A percentile compares a stretch with the other conserved stretches of the same genome.
These are phyloP conservation scores for Camelus bactrianus DNA, from an alignment of 2,113 vertebrate genomes.

Conservation along the genomic window DNA sequence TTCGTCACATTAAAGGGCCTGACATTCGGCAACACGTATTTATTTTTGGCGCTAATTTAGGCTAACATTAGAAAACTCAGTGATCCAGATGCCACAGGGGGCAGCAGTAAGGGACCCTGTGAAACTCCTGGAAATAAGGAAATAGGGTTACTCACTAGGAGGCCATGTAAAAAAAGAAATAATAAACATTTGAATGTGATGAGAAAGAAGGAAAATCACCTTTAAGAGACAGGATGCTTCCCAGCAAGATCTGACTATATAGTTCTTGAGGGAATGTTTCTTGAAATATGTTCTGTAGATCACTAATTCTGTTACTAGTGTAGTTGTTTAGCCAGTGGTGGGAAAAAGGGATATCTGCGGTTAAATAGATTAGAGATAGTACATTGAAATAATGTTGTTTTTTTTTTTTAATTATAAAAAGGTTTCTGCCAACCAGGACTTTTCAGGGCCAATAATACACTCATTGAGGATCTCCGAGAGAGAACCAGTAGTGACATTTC, in stretches of 20 bases:
- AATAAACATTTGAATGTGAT: constrained; percentile 28
- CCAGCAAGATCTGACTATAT: neutral
- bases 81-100: neutral
- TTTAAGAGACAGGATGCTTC: neutral
- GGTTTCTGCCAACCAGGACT: neutral
- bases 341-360: neutral
- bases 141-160: neutral
- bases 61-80: constrained; percentile 35
- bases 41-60: constrained; percentile 49
- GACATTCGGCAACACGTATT: constrained; percentile 38
- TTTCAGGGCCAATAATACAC: neutral
- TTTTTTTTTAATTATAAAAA: neutral
- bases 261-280: neutral
- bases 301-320: neutral
- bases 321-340: neutral
- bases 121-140: neutral
- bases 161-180: neutral
- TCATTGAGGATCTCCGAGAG: neutral
- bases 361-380: neutral
- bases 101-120: neutral
- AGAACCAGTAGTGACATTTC: fast-evolving
- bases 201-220: constrained; percentile 38
- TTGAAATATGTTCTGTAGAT: neutral
- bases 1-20: constrained; percentile 51
- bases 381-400: neutral